These are phyloP conservation scores for Mandrillus leucophaeus DNA, from an alignment of 2,113 vertebrate species.

Conservation along the genomic window DNA sequence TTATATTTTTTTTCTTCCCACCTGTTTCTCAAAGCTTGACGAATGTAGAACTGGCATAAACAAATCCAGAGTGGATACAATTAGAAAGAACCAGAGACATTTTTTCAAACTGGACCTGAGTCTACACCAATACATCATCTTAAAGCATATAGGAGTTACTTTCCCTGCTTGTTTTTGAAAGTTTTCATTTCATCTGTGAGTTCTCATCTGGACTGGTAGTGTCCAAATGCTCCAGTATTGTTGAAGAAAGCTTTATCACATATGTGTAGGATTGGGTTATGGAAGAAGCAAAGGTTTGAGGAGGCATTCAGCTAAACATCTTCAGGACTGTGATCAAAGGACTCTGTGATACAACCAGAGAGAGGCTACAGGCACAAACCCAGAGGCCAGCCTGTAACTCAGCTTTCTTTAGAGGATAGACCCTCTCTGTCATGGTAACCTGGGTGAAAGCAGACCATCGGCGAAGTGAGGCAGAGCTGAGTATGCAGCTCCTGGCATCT, in stretches of 20 bases:
- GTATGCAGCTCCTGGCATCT: neutral
- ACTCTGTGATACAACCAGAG: neutral
- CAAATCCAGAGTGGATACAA: neutral
- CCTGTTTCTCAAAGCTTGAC: neutral
- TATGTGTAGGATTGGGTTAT: neutral
- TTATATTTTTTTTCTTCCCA: neutral
- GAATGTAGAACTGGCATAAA: neutral
- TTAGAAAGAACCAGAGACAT: neutral
- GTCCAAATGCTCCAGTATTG: neutral
- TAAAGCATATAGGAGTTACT: neutral
- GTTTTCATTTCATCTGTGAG: neutral
- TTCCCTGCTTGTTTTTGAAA: neutral
- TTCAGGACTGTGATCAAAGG: neutral
- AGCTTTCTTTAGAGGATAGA: neutral
- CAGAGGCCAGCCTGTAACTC: neutral
- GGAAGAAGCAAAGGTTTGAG: neutral
- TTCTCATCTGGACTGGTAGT: neutral
- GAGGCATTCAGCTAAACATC: neutral
- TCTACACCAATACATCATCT: neutral
- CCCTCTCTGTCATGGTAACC: neutral
- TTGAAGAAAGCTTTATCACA: neutral
- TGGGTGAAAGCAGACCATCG: neutral
- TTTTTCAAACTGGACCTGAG: neutral
- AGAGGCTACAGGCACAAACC: neutral
- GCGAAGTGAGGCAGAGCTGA: neutral